Base-by-base conservation (phyloP, 2,888 invertebrate species). In the Dryadula phaetusa region DNA sequence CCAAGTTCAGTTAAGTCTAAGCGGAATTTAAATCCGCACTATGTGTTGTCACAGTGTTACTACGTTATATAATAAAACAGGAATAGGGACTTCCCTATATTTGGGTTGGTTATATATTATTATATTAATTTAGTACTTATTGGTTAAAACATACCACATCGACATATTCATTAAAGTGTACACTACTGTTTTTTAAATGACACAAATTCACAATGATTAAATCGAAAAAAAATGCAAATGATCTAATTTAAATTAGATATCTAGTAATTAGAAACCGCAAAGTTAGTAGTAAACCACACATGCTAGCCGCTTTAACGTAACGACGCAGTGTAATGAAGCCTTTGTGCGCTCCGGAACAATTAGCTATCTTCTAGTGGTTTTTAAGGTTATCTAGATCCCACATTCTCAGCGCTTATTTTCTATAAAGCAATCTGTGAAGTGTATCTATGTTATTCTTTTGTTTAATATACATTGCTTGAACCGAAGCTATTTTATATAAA, bases 291-390 rank as follows among this genome's bases (percentile, higher is more conserved):
- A 54, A 54, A 22, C 53, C 54, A 44, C 54, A 64, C 63, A 64
- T n/a, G 56, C 37, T 64, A 56, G 56, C 56, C 64, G 47, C 25
- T 64, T 56, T 37, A 56, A 56, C 46, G 46, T 64, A 46, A 44
- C 56, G 54, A 47, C 37, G 54, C 37, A 25, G 56, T 64, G 58
- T 62, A 60, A 61, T 64, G 52, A 66, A 69, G 62, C 63, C 60
- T 60, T 69, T 69, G 69, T 66, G 34, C 61, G 25, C 66, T 34
- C 61, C 46, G 62, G 62, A 69, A 65, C 69, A 69, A 69, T 66
- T 69, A 69, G 54, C 40, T 63, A 40, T 61, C 61, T 62, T 66
- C 60, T 46, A 37, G 53, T 22, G 62, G 62, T 69, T 61, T 69
- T 60, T 56, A 56, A 56, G 46, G 37, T 47, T 64, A 64, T 46